A percentile compares a stretch with the other conserved stretches of the same genome.
Conservation (phyloP, 2,113 vertebrate species). For the Lasiurus borealis region DNA sequence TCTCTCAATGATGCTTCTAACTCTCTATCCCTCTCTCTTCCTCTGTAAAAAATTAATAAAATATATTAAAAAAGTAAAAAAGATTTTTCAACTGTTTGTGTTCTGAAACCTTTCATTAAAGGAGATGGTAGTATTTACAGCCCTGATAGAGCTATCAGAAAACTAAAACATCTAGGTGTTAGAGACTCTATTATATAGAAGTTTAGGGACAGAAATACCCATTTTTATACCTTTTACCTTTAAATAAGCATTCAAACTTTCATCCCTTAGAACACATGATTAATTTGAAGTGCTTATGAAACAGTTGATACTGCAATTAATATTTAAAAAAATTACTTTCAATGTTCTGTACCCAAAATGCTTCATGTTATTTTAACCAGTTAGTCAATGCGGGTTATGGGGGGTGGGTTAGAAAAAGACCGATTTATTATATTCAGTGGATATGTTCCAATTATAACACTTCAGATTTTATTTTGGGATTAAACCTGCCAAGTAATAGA, state of each 20-base stretch:
- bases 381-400: not conserved
- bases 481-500: constrained; percentile 29
- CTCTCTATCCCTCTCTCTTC: no score
- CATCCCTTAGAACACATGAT: not conserved
- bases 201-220: not conserved
- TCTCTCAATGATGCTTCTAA: no score
- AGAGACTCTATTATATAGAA: no score
- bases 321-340: not conserved
- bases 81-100: not conserved
- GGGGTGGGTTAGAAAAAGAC: not conserved
- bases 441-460: constrained; percentile 7
- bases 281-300: constrained; percentile 33
- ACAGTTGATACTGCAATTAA: not conserved
- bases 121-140: not conserved
- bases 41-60: no score
- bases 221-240: constrained; percentile 2
- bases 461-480: constrained; percentile 57
- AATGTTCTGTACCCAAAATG: not conserved
- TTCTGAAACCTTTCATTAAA: not conserved
- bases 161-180: not conserved
- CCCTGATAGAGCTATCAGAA: not conserved
- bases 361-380: not conserved
- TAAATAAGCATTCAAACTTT: constrained; percentile 2
- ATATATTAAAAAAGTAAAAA: no score
- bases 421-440: not conserved